Conservation (phyloP, 2,797 vertebrate species). For the Phataginus tricuspis region DNA sequence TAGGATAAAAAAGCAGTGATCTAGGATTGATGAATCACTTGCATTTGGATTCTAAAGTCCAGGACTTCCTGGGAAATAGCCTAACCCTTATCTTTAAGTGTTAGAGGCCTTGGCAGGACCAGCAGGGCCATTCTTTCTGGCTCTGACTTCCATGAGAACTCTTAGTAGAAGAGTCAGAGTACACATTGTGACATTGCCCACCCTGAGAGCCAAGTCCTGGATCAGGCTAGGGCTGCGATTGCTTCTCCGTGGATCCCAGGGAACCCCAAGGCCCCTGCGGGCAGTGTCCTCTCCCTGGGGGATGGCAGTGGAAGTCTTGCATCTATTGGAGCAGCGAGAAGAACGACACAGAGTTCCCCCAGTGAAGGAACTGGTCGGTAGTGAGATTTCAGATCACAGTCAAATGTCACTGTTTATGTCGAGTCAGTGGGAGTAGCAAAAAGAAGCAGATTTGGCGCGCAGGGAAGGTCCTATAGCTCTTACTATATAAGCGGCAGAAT, state of each 20-base stretch:
- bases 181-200: background rate
- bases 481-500: background rate
- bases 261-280: background rate
- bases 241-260: background rate
- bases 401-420: background rate
- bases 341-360: background rate
- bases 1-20: background rate
- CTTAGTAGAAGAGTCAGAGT: conserved; percentile 25
- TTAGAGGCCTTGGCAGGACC: conserved; percentile 16
- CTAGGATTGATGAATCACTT: conserved; percentile 16
- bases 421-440: background rate
- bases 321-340: background rate
- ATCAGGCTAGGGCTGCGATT: background rate
- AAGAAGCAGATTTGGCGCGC: background rate
- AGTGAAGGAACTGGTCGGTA: background rate
- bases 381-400: background rate
- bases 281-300: background rate
- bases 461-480: background rate
- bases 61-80: conserved; percentile 40
- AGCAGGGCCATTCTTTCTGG: conserved; percentile 19
- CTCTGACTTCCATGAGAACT: conserved; percentile 38
- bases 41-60: conserved; percentile 35
- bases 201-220: background rate
- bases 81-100: conserved; percentile 17
- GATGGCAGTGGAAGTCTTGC: background rate